A percentile compares a stretch with the other conserved stretches of the same genome.
phyloP scores from a whole-genome alignment of 2,888 invertebrate species.

The Rhagonycha fulva region DNA sequence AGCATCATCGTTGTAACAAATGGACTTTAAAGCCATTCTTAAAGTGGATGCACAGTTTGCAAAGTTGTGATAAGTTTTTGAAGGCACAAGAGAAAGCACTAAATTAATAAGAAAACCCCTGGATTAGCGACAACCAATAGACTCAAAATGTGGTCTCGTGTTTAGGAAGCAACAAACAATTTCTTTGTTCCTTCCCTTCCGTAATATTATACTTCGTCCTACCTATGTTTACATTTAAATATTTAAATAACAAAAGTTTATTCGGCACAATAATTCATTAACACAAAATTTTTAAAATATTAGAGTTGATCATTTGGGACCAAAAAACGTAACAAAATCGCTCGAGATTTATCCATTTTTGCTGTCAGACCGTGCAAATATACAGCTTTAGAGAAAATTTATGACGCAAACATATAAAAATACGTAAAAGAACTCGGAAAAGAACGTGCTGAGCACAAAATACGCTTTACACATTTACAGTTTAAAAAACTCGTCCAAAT shows the following conservation, averaged over 20 bases:
- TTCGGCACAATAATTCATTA: neutral
- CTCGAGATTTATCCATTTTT: constrained; percentile 16
- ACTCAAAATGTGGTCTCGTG: constrained; percentile 6
- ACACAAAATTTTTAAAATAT: neutral
- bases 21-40: constrained; percentile 31
- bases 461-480: neutral
- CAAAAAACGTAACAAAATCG: constrained; percentile 16
- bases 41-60: constrained; percentile 29
- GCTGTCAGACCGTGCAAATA: constrained; percentile 20
- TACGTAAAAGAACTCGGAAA: neutral
- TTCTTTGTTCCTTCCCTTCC: constrained; percentile 4
- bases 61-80: constrained; percentile 23
- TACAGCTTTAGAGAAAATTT: constrained; percentile 4
- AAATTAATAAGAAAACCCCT: constrained; percentile 13
- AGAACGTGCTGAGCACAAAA: constrained; percentile 1
- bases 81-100: constrained; percentile 7
- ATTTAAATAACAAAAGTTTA: neutral
- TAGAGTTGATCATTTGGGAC: constrained; percentile 9
- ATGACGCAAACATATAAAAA: constrained; percentile 1
- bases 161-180: constrained; percentile 16
- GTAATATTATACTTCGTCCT: neutral
- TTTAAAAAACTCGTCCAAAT: neutral
- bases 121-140: constrained; percentile 21
- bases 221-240: neutral
- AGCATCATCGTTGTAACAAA: constrained; percentile 30